These are phyloP conservation scores for Aurelia sp. DNA, from an alignment of 30 jellyfish, hydroid and myxozoan genomes.

Conservation along the genomic window DNA sequence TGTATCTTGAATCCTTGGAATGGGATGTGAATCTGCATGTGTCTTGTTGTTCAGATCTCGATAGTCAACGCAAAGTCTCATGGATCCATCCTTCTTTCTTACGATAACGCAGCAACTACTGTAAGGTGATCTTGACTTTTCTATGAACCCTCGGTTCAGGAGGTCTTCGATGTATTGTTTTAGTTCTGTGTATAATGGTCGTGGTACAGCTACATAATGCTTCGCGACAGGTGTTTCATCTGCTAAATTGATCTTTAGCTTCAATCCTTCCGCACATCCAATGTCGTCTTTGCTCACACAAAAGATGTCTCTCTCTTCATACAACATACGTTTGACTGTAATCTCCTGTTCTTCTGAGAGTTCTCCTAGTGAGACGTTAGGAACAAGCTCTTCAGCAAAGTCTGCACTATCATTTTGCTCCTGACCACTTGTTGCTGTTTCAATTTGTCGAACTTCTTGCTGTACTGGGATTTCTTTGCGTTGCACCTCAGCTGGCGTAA, in stretches of 20 bases:
- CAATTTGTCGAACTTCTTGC: neutral
- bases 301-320: slow-evolving; percentile 16
- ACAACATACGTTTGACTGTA: neutral
- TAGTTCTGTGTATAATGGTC: too few species aligned
- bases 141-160: too few species aligned
- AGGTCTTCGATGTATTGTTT: too few species aligned
- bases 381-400: neutral
- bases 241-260: slow-evolving; percentile 4
- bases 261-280: slow-evolving; percentile 17
- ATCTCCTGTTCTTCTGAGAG: slow-evolving; percentile 11
- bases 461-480: neutral
- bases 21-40: too few species aligned
- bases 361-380: neutral
- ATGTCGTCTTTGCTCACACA: slow-evolving; percentile 4
- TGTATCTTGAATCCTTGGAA: too few species aligned
- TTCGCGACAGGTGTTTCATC: neutral
- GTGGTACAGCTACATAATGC: too few species aligned
- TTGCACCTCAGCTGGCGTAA: slow-evolving; percentile 13
- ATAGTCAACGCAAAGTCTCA: too few species aligned
- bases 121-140: too few species aligned
- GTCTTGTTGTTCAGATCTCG: too few species aligned
- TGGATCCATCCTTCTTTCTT: too few species aligned
- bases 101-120: too few species aligned
- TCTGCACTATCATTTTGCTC: neutral
- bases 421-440: neutral